Conservation (phyloP, 23 tunicate species). For the Phallusia fumigata region DNA sequence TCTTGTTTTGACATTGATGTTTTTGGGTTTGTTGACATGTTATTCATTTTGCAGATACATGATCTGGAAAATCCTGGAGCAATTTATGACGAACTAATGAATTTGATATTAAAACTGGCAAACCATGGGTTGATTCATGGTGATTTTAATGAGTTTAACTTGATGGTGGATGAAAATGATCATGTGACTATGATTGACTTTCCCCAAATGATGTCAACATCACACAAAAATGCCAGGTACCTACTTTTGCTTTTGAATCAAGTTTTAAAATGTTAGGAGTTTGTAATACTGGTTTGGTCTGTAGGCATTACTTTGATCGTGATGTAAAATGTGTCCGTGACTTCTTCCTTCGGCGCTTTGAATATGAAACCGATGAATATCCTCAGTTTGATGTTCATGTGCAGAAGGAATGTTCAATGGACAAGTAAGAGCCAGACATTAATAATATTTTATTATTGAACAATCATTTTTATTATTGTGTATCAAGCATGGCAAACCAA, state of each 20-base stretch:
- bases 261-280: no score
- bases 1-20: no score
- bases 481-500: no score
- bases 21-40: no score
- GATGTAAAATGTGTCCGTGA: conserved; percentile 76
- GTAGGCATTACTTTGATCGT: conserved; percentile 81
- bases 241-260: background rate
- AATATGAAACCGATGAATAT: conserved; percentile 28
- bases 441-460: no score
- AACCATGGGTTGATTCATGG: conserved; percentile 93
- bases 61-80: conserved; percentile 57
- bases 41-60: conserved; percentile 50
- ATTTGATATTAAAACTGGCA: conserved; percentile 72
- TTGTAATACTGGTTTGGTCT: no score
- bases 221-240: conserved; percentile 82
- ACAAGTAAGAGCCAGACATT: conserved; percentile 17
- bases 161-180: conserved; percentile 82
- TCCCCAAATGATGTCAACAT: conserved; percentile 96
- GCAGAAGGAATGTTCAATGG: conserved; percentile 35
- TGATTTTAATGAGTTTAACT: conserved; percentile 94
- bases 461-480: no score
- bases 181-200: conserved; percentile 91
- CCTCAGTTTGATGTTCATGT: conserved; percentile 49
- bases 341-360: conserved; percentile 64
- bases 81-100: conserved; percentile 73